phyloP scores from a whole-genome alignment of 2,888 invertebrate genomes.

The Sinelater perroti region DNA sequence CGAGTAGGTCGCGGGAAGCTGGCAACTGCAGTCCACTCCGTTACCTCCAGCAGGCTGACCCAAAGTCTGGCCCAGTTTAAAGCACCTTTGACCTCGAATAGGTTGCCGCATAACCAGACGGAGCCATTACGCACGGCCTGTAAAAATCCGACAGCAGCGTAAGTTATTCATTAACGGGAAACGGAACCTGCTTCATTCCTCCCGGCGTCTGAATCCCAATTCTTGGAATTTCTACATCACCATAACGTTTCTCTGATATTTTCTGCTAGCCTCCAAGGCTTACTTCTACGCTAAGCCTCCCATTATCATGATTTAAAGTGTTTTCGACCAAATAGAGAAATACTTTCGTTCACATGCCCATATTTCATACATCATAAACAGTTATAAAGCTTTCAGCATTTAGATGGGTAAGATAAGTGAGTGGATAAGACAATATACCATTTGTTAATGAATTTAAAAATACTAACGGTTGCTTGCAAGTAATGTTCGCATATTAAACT shows the following conservation, averaged over 20 bases:
- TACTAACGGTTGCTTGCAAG: no score
- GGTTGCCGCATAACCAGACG: constrained; percentile 10
- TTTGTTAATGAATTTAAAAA: no score
- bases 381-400: neutral
- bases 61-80: constrained; percentile 40
- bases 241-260: constrained; percentile 10
- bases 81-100: constrained; percentile 39
- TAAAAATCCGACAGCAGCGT: constrained; percentile 19
- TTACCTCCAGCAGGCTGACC: constrained; percentile 32
- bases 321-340: constrained; percentile 2
- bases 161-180: constrained; percentile 25
- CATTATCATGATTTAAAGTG: constrained; percentile 1
- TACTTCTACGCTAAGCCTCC: constrained; percentile 6
- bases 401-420: neutral
- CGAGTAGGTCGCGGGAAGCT: constrained; percentile 18
- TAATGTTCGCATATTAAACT: no score
- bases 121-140: constrained; percentile 13
- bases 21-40: constrained; percentile 28
- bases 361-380: constrained; percentile 4
- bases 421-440: no score
- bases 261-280: constrained; percentile 20
- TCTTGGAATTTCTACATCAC: constrained; percentile 17
- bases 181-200: constrained; percentile 25
- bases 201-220: constrained; percentile 14
- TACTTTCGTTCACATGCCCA: neutral